phyloP scores from a whole-genome alignment of 1,140 invertebrate genomes.

The Phortica variegata region DNA sequence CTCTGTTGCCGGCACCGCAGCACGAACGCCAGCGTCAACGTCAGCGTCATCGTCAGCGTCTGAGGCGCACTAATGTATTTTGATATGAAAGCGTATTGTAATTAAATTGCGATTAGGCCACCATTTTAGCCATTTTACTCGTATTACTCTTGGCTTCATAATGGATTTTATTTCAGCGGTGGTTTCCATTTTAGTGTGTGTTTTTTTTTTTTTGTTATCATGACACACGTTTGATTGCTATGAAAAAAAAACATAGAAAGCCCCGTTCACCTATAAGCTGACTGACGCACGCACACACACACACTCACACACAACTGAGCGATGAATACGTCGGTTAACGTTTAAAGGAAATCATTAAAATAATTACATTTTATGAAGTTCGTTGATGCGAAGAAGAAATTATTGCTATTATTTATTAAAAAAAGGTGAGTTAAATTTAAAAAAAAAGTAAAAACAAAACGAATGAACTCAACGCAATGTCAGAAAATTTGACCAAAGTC shows the following conservation, averaged over 20 bases:
- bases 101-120: slow-evolving; percentile 56
- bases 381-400: slow-evolving; percentile 42
- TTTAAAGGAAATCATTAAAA: slow-evolving; percentile 55
- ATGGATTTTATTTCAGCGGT: slow-evolving; percentile 45
- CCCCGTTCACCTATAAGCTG: too few relatives aligned
- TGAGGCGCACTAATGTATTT: slow-evolving; percentile 45
- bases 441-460: slow-evolving; percentile 8
- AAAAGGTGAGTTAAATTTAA: slow-evolving; percentile 1
- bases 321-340: slow-evolving; percentile 33
- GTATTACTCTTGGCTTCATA: slow-evolving; percentile 50
- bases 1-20: too few relatives aligned
- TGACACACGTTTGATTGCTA: too few relatives aligned
- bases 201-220: slow-evolving; percentile 26
- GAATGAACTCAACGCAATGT: too few relatives aligned
- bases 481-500: too few relatives aligned
- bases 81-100: slow-evolving; percentile 55
- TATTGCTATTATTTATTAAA: slow-evolving; percentile 37
- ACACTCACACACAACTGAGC: too few relatives aligned
- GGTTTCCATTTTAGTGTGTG: background rate
- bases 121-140: slow-evolving; percentile 54
- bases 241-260: too few relatives aligned
- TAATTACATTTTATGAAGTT: slow-evolving; percentile 52
- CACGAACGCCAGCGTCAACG: background rate
- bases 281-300: too few relatives aligned
- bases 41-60: background rate